Evolutionary conservation across 2,113 vertebrate species (phyloP).

Genomic region (Hypanus sabinus): DNA sequence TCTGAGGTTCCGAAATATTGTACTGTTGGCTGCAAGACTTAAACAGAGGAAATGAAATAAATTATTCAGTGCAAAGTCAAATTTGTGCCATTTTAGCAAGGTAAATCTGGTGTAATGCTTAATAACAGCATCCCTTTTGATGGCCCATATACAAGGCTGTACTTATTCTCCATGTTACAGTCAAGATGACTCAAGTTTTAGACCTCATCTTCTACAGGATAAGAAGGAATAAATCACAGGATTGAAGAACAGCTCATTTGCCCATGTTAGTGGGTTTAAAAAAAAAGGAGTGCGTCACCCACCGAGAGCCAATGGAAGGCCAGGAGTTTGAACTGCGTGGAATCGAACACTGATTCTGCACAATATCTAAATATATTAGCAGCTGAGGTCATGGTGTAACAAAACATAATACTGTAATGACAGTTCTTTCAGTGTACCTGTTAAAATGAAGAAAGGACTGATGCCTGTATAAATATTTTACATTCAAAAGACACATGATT

Average conservation of each 20-base stretch:
- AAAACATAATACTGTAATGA: conserved; percentile 21
- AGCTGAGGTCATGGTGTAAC: not conserved
- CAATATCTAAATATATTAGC: not conserved
- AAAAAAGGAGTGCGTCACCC: conserved; percentile 26
- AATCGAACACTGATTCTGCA: not conserved
- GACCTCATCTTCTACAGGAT: not conserved
- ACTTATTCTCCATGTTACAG: not conserved
- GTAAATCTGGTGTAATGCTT: conserved; percentile 58
- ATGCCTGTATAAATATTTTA: not conserved
- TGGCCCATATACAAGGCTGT: conserved; percentile 1
- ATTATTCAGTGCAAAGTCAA: conserved; percentile 77
- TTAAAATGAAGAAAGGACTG: not conserved
- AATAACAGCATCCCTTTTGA: conserved; percentile 45
- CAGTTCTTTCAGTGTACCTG: not conserved
- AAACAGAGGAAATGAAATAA: conserved; percentile 72
- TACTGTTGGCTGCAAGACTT: conserved; percentile 66
- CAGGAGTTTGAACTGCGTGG: not conserved
- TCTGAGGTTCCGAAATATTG: conserved; percentile 76
- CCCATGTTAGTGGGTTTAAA: not conserved
- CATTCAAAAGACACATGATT: not conserved
- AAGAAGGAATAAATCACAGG: conserved; percentile 6
- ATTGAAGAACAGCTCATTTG: conserved; percentile 26
- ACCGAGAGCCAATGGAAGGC: not conserved
- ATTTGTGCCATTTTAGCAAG: conserved; percentile 61
- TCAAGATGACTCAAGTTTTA: not conserved